Evolutionary conservation across 35 echinoderm and acorn worm genomes (phyloP).

Genomic region (Ophioderma brevispina): DNA sequence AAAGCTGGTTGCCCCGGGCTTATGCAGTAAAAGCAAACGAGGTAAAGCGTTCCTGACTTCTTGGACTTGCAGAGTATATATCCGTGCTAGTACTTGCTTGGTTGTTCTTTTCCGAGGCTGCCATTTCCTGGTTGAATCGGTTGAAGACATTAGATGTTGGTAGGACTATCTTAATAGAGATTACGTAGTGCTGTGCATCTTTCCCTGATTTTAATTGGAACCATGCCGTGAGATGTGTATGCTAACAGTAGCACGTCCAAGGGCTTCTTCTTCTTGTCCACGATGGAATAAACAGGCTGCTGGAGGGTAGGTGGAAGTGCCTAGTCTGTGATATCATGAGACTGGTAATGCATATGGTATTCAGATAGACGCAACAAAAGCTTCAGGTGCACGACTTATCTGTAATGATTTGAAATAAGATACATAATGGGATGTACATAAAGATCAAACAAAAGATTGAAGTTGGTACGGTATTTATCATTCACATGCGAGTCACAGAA

Average conservation of each 20-base stretch:
- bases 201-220: constrained; percentile 19
- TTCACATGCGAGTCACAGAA: too few relatives aligned
- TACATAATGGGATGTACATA: too few relatives aligned
- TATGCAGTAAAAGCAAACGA: too few relatives aligned
- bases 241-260: not conserved
- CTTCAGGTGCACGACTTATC: constrained; percentile 34
- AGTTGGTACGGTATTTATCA: too few relatives aligned
- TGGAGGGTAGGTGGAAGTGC: not conserved
- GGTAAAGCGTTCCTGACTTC: too few relatives aligned
- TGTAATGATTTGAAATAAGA: too few relatives aligned
- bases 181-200: not conserved
- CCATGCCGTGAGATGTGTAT: constrained; percentile 19
- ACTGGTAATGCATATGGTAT: not conserved
- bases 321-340: not conserved
- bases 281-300: constrained; percentile 10
- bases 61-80: too few relatives aligned
- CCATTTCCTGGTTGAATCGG: constrained; percentile 5
- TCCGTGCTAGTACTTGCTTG: too few relatives aligned
- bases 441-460: too few relatives aligned
- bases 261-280: not conserved
- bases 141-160: not conserved
- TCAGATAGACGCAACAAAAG: constrained; percentile 10
- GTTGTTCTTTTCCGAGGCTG: not conserved
- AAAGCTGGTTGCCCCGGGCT: too few relatives aligned
- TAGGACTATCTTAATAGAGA: constrained; percentile 12